phyloP scores from a whole-genome alignment of 2,797 vertebrate genomes.

The Peromyscus nudipes region DNA sequence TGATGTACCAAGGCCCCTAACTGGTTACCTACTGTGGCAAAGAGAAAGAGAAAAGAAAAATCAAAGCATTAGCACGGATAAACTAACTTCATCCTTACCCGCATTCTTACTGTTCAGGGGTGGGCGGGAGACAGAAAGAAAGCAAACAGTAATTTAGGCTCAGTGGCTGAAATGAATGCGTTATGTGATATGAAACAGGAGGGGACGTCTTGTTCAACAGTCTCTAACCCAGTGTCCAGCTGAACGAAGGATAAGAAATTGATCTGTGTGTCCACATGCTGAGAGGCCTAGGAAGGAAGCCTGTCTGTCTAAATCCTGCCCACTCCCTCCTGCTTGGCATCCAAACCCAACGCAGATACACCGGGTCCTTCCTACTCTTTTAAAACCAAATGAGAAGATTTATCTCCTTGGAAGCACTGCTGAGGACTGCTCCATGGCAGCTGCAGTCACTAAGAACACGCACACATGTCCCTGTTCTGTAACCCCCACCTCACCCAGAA shows the following conservation, averaged over 20 bases:
- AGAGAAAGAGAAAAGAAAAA: conserved; percentile 89
- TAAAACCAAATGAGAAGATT: conserved; percentile 80
- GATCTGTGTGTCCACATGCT: conserved; percentile 88
- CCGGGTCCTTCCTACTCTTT: conserved; percentile 66
- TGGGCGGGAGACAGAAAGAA: conserved; percentile 84
- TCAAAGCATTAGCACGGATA: conserved; percentile 91
- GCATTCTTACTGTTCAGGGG: conserved; percentile 87
- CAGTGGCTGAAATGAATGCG: conserved; percentile 89
- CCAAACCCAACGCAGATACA: conserved; percentile 81
- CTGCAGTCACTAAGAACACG: background rate
- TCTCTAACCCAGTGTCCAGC: conserved; percentile 91
- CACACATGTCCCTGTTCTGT: conserved; percentile 36
- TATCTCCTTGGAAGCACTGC: conserved; percentile 67
- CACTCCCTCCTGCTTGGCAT: conserved; percentile 78
- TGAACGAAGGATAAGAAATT: conserved; percentile 90
- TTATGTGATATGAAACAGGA: conserved; percentile 89
- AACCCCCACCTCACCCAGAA: background rate
- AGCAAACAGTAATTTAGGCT: conserved; percentile 89
- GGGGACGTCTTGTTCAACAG: conserved; percentile 89
- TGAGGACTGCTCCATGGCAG: conserved; percentile 23
- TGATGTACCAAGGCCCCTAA: conserved; percentile 98
- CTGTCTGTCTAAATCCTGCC: conserved; percentile 85
- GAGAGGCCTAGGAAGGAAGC: conserved; percentile 89
- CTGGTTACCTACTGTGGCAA: conserved; percentile 96
- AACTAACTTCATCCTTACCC: conserved; percentile 89